Evolutionary conservation across 2,888 invertebrate species (phyloP), one percentile per base, ranked within the genome.

Genomic region (Seira ritae): DNA sequence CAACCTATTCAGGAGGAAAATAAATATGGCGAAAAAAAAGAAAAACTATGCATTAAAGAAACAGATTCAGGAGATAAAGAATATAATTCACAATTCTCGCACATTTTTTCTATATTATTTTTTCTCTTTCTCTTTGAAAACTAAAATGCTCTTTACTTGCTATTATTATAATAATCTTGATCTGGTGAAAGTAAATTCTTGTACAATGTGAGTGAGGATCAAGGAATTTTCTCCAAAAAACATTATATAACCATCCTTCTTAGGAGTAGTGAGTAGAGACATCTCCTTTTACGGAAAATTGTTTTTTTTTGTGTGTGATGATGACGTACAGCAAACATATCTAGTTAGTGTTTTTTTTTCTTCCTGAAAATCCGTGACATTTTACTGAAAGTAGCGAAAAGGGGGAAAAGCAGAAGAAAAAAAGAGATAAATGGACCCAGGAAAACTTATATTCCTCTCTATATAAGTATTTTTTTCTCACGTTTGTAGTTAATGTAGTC

Each of bases 361-460:
- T 62, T 22, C 62, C 20, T 15, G 62, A 20, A 62, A 62, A 62
- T 62, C 20, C 22, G 62, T 62, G 62, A 62, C 62, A 62, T 62
- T n/a, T 62, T 62, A 62, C 62, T 22, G 22, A 50, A 50, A 50
- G 50, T 50, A 50, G 50, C 6, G 12, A 50, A 50, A 50, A 15
- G 50, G 12, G n/a, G 15, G 23, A 17, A 31, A 31, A 74, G 23
- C 23, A 37, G 42, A 23, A 46, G 55, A 22, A 55, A 62, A 23
- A 12, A 65, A 66, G 82, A 78, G 83, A 78, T 78, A 69, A 77
- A 83, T 83, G 72, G 65, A 20, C 2, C 62, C 20, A 62, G 20
- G 20, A 19, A 62, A 22, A 20, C 2, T 62, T 62, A 62, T 62
- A 62, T 20, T 62, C 62, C 62, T 62, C 50, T 10, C n/a, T n/a